Percentiles rank a stretch among this genome's conserved stretches.
These are phyloP conservation scores for Embiotoca jacksoni DNA, from an alignment of 2,113 vertebrate species.

Conservation along the genomic window DNA sequence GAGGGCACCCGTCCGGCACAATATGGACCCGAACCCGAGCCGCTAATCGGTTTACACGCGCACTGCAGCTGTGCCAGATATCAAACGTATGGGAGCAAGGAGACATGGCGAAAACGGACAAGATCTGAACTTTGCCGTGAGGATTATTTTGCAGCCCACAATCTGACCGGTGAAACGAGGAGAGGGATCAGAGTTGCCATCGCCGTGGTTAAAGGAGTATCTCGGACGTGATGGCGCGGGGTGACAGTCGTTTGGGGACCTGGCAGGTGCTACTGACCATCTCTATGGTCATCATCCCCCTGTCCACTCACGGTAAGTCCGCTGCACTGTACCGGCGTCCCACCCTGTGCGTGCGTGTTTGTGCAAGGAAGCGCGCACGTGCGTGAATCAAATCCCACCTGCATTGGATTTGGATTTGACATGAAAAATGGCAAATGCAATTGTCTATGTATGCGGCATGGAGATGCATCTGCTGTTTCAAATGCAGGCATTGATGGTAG, in stretches of 20 bases:
- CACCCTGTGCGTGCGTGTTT: conserved; percentile 55
- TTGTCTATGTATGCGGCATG: neutral
- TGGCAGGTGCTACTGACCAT: conserved; percentile 80
- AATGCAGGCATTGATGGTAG: neutral
- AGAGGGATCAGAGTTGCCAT: conserved; percentile 35
- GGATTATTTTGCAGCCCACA: conserved; percentile 45
- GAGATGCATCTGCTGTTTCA: neutral
- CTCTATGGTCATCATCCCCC: conserved; percentile 67
- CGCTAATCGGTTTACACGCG: conserved; percentile 31
- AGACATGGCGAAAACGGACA: conserved; percentile 60
- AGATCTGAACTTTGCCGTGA: conserved; percentile 70
- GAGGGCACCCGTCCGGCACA: conserved; percentile 34
- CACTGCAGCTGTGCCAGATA: conserved; percentile 20
- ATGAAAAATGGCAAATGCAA: conserved; percentile 24
- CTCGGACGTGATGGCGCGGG: conserved; percentile 56
- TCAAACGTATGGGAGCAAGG: neutral
- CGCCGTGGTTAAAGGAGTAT: conserved; percentile 15
- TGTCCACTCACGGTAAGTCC: conserved; percentile 76
- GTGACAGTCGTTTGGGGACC: conserved; percentile 55
- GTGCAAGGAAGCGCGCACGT: conserved; percentile 38
- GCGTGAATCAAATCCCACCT: conserved; percentile 54
- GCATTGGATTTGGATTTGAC: conserved; percentile 11
- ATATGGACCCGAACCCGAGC: conserved; percentile 61
- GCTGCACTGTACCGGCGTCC: conserved; percentile 24
- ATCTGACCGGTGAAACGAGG: conserved; percentile 29